Evolutionary conservation across 1,140 invertebrate species (phyloP), one percentile per base, ranked within the genome.

Genomic region (Eciton burchellii): DNA sequence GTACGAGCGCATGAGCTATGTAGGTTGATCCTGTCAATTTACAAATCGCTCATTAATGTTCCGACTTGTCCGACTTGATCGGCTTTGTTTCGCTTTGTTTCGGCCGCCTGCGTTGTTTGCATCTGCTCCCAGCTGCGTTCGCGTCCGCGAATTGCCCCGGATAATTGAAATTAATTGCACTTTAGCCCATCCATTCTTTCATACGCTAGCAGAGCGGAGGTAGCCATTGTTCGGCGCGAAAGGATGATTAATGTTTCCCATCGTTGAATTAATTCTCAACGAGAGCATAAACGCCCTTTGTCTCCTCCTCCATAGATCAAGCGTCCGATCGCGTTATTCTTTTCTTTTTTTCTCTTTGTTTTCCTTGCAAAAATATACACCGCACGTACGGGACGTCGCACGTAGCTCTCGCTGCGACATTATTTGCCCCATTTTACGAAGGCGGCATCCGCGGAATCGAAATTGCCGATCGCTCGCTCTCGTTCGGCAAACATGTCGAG

Each of bases 131-230:
- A 35, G 54, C 45, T n/a, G 76, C 49, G 54, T 56, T 35, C 68
- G 11, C 35, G 29, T 6, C 6, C 74, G 74, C 63, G 74, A 68
- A 70, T 70, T 54, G 49, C 21, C 63, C n/a, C 29, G 56, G 54
- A 47, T 85, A 86, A 86, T 82, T 68, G 62, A 82, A 82, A 86
- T 85, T 85, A 86, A 85, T 85, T 19, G 62, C 43, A 47, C 52
- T 70, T 19, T 16, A 12, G 16, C 49, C 35, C 21, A 8, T 79
- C 35, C 14, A 45, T 79, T 79, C 74, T 70, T 73, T 85, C 68
- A 21, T 68, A 68, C 56, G 59, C 68, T 3, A 43, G 11, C 72
- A 19, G 63, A 52, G 54, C 68, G 45, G 47, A 41, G 47, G 21
- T 41, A 21, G 4, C 19, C 21, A 68, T 84, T 76, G 68, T 74